Base-by-base conservation (phyloP, 2,113 vertebrate genomes). In the Proteles cristata region DNA sequence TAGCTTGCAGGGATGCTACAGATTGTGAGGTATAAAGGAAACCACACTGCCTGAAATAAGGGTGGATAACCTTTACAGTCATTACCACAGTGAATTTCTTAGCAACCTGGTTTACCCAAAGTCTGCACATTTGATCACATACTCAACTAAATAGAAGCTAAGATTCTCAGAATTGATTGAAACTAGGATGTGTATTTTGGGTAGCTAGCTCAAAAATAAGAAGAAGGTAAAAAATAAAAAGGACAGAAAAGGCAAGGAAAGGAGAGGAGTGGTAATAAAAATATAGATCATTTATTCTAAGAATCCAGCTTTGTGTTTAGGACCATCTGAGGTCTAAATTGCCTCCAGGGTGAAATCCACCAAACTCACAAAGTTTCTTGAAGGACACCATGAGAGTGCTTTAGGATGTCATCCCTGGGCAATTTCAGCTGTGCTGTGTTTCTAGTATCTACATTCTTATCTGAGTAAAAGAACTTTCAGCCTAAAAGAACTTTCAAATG, bases 261-360 rank as follows among this genome's bases (percentile, higher is more conserved):
- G 28, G 94, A 55, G 23, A 92, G 68, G 9, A 21, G 85, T 0
- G 16, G 39, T 16, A 21, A 93, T 95, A 65, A 84, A 82, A 86
- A 84, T 15, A 96, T 71, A 53, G 71, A 71, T 79, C 23, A 93
- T 99, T 99, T 99, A 99, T 99, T 99, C 99, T 83, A 99, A 98
- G 98, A 99, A 99, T 98, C 99, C 99, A 66, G 99, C 99, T 98
- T 99, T 99, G 98, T 99, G 99, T 98, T 99, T 99, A 99, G 99
- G 99, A 99, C 99, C 93, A 99, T 99, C 21, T 99, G 99, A 97
- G 99, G 99, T 97, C 99, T 99, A 63, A 99, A 99, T 99, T 99
- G 99, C 98, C 99, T 99, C 97, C 99, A 99, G 43, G 99, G 99
- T 98, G 99, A 97, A 99, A 99, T 71, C 99, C 99, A n/a, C 98